Evolutionary conservation across 1,140 invertebrate genomes (phyloP).

Genomic region (Zaprionus lachaisei): DNA sequence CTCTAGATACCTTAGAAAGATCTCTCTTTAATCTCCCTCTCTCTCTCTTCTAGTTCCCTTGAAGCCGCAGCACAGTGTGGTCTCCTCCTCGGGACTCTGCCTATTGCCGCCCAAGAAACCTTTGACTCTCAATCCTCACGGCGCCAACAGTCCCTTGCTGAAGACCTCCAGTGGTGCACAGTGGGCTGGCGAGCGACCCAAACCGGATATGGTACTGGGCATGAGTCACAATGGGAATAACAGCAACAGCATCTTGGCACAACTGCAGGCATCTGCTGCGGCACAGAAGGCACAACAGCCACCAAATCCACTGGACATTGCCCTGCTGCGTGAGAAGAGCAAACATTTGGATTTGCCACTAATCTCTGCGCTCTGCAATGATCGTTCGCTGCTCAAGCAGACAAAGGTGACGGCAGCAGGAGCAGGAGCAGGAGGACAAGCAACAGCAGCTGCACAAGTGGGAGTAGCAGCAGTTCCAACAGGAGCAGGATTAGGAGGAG

Average conservation of each 20-base stretch:
- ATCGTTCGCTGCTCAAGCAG: slow-evolving; percentile 92
- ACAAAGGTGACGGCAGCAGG: slow-evolving; percentile 90
- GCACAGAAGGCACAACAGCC: slow-evolving; percentile 49
- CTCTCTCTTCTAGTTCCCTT: slow-evolving; percentile 64
- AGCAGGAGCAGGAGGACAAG: slow-evolving; percentile 86
- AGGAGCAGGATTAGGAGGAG: neutral
- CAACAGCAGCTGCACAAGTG: slow-evolving; percentile 4
- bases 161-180: slow-evolving; percentile 81
- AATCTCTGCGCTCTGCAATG: slow-evolving; percentile 95
- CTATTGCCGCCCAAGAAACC: slow-evolving; percentile 70
- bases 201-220: slow-evolving; percentile 53
- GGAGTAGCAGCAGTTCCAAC: slow-evolving; percentile 24
- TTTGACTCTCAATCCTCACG: slow-evolving; percentile 68
- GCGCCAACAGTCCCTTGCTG: slow-evolving; percentile 69
- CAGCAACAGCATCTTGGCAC: slow-evolving; percentile 75
- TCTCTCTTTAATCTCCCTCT: neutral
- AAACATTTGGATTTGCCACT: slow-evolving; percentile 94
- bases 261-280: slow-evolving; percentile 74
- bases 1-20: neutral
- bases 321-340: slow-evolving; percentile 93
- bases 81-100: slow-evolving; percentile 22
- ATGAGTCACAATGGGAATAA: slow-evolving; percentile 46
- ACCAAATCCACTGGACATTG: slow-evolving; percentile 88
- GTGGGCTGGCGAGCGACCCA: slow-evolving; percentile 77
- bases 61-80: slow-evolving; percentile 56